Conservation (phyloP, 2,113 vertebrate species). For the Ovis aries region DNA sequence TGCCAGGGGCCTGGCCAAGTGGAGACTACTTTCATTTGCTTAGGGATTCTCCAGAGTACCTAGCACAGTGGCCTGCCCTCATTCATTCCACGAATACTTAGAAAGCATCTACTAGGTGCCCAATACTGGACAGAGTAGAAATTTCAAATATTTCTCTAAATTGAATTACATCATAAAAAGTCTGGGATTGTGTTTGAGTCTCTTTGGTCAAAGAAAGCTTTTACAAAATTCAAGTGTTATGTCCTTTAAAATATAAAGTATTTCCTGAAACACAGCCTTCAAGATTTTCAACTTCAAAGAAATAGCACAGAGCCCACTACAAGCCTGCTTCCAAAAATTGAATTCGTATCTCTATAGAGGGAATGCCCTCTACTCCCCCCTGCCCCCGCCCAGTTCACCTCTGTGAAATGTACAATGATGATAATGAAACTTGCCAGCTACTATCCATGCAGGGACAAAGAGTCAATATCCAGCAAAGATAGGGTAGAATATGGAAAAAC, state of each 20-base stretch:
- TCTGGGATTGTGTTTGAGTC: not conserved
- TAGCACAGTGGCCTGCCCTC: not conserved
- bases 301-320: not conserved
- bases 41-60: not conserved
- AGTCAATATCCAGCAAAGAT: not conserved
- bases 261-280: not conserved
- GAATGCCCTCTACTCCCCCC: not conserved
- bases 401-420: not conserved
- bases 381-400: not conserved
- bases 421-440: not conserved
- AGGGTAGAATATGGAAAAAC: not conserved
- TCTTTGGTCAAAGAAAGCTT: not conserved
- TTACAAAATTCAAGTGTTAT: not conserved
- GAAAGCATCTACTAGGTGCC: not conserved
- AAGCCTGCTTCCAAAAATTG: not conserved
- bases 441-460: not conserved
- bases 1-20: not conserved
- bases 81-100: not conserved
- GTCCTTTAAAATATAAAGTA: not conserved
- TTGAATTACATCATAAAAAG: not conserved
- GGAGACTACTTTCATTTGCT: not conserved
- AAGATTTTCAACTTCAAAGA: constrained; percentile 23
- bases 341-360: not conserved
- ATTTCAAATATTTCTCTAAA: not conserved
- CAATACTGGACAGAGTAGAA: not conserved